Conservation (phyloP, 2,113 vertebrate species). For the Nothobranchius kuhntae region DNA sequence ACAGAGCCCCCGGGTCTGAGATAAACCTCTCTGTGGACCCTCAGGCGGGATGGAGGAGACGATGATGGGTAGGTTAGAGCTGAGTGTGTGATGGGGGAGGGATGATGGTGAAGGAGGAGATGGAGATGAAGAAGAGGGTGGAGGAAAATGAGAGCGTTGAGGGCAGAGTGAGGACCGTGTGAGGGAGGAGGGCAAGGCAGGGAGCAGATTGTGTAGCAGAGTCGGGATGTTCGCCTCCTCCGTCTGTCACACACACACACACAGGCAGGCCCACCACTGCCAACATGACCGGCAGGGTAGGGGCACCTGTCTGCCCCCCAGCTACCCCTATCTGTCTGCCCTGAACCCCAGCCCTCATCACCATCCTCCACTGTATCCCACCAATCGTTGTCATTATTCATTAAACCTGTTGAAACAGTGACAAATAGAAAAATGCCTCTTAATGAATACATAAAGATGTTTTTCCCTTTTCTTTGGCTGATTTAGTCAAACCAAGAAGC, state of each 20-base stretch:
- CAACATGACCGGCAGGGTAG: conserved; percentile 76
- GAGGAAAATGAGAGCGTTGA: conserved; percentile 1
- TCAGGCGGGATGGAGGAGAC: conserved; percentile 4
- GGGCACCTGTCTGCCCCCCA: conserved; percentile 69
- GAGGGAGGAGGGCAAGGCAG: not conserved
- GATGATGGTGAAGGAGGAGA: conserved; percentile 9
- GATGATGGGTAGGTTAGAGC: conserved; percentile 20
- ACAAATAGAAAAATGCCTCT: not conserved
- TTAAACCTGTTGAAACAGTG: conserved; percentile 39
- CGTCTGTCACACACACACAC: conserved; percentile 65
- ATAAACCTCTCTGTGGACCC: conserved; percentile 35
- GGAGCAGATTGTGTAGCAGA: conserved; percentile 56
- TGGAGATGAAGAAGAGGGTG: not conserved
- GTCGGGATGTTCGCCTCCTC: conserved; percentile 62
- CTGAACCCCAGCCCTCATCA: conserved; percentile 40
- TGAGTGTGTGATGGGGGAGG: not conserved
- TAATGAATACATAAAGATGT: not conserved
- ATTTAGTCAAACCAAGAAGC: not conserved
- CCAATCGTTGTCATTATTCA: not conserved
- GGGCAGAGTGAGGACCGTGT: conserved; percentile 38
- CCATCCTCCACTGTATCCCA: conserved; percentile 4
- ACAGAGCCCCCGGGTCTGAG: conserved; percentile 42
- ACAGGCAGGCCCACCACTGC: conserved; percentile 65
- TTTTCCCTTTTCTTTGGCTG: not conserved
- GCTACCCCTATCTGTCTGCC: conserved; percentile 40